phyloP scores from a whole-genome alignment of 2,888 invertebrate genomes.

The Diarsia dahlii region DNA sequence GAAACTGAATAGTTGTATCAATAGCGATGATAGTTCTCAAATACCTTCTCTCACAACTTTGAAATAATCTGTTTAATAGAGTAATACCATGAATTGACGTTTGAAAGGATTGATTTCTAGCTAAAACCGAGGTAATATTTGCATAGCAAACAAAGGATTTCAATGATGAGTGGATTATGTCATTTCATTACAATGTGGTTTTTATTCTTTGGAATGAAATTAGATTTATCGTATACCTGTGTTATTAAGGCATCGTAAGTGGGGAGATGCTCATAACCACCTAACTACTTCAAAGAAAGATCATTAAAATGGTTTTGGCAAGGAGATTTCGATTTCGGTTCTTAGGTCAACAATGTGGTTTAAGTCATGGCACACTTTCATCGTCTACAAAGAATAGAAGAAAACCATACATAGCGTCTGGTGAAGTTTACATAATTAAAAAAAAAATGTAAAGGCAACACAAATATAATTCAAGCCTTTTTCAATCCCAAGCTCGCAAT shows the following conservation, averaged over 20 bases:
- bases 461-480: slow-evolving; percentile 27
- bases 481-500: slow-evolving; percentile 51
- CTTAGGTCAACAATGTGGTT: background rate
- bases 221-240: background rate
- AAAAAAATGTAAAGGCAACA: background rate
- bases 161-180: background rate
- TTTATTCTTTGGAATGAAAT: background rate
- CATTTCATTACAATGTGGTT: background rate
- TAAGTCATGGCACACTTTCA: no score
- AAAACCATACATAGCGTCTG: background rate
- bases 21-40: background rate
- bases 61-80: no score
- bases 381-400: background rate
- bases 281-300: background rate
- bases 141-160: background rate
- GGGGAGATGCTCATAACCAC: background rate
- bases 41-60: background rate
- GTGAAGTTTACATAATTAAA: background rate
- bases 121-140: background rate
- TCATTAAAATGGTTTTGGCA: background rate
- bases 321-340: background rate
- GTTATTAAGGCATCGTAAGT: background rate
- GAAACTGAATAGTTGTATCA: slow-evolving; percentile 3
- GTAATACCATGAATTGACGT: background rate
- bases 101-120: background rate